Conservation (phyloP, 2,888 invertebrate species). For the Dolichopus griseipennis region DNA sequence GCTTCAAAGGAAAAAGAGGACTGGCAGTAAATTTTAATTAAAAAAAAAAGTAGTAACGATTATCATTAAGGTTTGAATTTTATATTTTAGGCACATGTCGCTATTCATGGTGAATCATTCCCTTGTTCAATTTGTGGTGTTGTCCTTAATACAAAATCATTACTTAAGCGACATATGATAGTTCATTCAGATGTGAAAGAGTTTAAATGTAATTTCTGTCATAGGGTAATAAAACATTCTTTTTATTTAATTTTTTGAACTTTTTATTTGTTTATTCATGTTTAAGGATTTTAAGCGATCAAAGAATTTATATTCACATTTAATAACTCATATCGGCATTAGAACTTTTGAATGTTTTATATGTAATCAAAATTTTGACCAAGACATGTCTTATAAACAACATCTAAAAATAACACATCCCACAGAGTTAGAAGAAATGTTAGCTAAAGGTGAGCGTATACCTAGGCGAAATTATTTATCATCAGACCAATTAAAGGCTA, state of each 20-base stretch:
- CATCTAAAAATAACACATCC: conserved; percentile 42
- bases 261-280: no score
- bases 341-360: conserved; percentile 42
- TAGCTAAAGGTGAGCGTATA: conserved; percentile 24
- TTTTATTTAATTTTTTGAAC: no score
- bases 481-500: no score
- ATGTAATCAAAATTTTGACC: conserved; percentile 39
- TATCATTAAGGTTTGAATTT: not conserved
- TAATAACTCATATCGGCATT: conserved; percentile 40
- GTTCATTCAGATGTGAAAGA: conserved; percentile 39
- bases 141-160: conserved; percentile 43
- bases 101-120: conserved; percentile 43
- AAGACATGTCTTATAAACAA: conserved; percentile 42
- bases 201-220: conserved; percentile 39
- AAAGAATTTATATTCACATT: conserved; percentile 40
- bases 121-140: conserved; percentile 42
- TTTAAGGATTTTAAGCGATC: conserved; percentile 35
- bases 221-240: conserved; percentile 16
- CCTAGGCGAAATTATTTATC: no score
- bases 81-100: conserved; percentile 38
- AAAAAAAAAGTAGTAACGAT: not conserved
- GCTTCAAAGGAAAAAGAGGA: not conserved
- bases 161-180: conserved; percentile 43
- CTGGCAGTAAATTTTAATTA: not conserved
- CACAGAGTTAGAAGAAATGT: conserved; percentile 39